A percentile compares a stretch with the other conserved stretches of the same genome.
Evolutionary conservation across 2,797 vertebrate species (phyloP).

Genomic region (Aplochiton taeniatus): DNA sequence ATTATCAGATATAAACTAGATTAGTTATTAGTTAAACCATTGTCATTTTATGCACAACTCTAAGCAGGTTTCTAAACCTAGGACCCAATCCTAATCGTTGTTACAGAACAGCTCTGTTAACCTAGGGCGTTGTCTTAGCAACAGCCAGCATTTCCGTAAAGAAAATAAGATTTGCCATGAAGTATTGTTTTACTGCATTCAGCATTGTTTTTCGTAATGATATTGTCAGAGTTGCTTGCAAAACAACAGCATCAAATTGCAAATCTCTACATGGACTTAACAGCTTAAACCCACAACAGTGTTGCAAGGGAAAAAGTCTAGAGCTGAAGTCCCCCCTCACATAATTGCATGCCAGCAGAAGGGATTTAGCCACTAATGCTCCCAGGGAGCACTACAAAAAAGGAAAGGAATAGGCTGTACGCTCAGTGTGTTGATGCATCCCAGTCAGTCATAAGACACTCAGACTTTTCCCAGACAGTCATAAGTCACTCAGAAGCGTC

Average conservation of each 20-base stretch:
- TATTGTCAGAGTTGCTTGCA: constrained; percentile 56
- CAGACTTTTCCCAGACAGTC: constrained; percentile 36
- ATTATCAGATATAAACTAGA: constrained; percentile 4
- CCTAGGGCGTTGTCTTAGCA: constrained; percentile 15
- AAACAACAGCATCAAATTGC: constrained; percentile 65
- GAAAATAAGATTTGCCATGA: constrained; percentile 28
- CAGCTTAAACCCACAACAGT: constrained; percentile 71
- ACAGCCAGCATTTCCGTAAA: constrained; percentile 7
- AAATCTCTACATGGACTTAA: constrained; percentile 67
- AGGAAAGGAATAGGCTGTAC: constrained; percentile 16
- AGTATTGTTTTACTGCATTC: constrained; percentile 5
- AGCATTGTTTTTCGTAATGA: constrained; percentile 40
- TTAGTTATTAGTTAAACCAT: neutral
- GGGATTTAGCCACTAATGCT: constrained; percentile 78
- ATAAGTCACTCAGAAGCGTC: no score
- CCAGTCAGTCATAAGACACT: constrained; percentile 63
- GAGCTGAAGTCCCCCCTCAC: constrained; percentile 63
- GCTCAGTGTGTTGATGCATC: constrained; percentile 62
- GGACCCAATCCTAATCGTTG: constrained; percentile 2
- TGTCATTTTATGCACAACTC: constrained; percentile 5
- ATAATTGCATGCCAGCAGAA: constrained; percentile 77
- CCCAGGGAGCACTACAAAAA: constrained; percentile 45
- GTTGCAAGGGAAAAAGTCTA: constrained; percentile 51
- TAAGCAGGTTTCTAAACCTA: neutral
- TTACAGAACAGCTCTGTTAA: constrained; percentile 24